Evolutionary conservation across 1,140 invertebrate species (phyloP), one percentile per base, ranked within the genome.

Genomic region (Amphibalanus amphitrite): DNA sequence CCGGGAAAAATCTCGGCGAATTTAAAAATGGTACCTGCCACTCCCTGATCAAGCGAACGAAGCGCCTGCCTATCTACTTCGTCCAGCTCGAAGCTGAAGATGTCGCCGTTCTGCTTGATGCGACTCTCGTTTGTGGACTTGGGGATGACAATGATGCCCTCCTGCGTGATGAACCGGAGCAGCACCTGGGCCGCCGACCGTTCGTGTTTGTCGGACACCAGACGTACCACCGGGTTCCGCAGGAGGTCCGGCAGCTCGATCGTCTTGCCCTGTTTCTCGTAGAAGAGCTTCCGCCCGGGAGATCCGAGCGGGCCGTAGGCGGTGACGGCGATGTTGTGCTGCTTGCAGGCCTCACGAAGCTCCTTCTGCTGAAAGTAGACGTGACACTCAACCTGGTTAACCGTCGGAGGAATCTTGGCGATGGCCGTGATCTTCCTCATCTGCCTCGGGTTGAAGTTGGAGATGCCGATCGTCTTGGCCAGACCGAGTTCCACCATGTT

Each of bases 291-390:
- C 68, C 76, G 73, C n/a, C 86, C 89, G 72, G 85, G 87, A 3
- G 88, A 88, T 0, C 89, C 92, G 1, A 96, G 79, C 0, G 92
- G 90, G 29, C 89, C 87, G 77, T 95, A 96, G 0, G 89, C 91
- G 0, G 88, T 91, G 28, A 95, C 79, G 0, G 84, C 80, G 30
- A 95, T 91, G 29, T 87, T 83, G 74, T 89, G 82, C 10, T 83
- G 77, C 69, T 85, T 81, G 77, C 92, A 95, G 73, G 87, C 92
- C 74, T 89, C 82, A 10, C 88, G 82, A 28, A 96, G 78, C 33
- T 86, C 82, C 26, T 84, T 83, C 80, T 95, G 92, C 78, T 93
- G 91, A 74, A 90, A 84, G 76, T 91, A 92, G 0, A 88, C 86
- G 78, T 95, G 91, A 30, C 90, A 81, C 77, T 95, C 92, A 30